Conservation (phyloP, 2,797 vertebrate species). For the Pelodytes ibericus region DNA sequence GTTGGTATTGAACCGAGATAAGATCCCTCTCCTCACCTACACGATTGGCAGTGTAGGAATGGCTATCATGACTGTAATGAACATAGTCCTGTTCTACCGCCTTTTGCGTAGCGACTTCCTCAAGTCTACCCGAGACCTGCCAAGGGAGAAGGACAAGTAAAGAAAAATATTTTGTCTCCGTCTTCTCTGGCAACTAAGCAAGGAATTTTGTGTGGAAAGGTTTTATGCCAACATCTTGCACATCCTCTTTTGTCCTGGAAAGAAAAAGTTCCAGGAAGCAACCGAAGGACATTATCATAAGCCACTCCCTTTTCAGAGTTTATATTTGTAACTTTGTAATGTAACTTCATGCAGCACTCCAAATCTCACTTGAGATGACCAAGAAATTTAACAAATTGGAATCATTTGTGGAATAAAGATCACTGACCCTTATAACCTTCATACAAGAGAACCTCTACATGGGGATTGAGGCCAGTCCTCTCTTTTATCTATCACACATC, state of each 20-base stretch:
- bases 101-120: slow-evolving; percentile 86
- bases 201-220: neutral
- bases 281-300: neutral
- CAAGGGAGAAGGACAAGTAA: slow-evolving; percentile 58
- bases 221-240: neutral
- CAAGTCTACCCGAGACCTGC: slow-evolving; percentile 57
- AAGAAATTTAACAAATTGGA: neutral
- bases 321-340: neutral
- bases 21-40: slow-evolving; percentile 76
- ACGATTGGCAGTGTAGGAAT: slow-evolving; percentile 82
- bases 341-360: neutral
- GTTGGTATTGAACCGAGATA: slow-evolving; percentile 84
- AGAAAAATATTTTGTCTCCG: neutral
- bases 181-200: neutral
- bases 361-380: neutral
- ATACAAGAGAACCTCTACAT: neutral
- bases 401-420: neutral
- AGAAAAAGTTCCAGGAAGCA: neutral
- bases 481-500: too few species aligned
- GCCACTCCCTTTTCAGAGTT: neutral
- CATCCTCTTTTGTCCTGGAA: neutral
- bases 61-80: slow-evolving; percentile 86
- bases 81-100: slow-evolving; percentile 81
- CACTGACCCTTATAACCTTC: neutral
- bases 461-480: too few species aligned